These are phyloP conservation scores for Megastigmus dorsalis DNA, from an alignment of 2,888 invertebrate genomes.

Conservation along the genomic window DNA sequence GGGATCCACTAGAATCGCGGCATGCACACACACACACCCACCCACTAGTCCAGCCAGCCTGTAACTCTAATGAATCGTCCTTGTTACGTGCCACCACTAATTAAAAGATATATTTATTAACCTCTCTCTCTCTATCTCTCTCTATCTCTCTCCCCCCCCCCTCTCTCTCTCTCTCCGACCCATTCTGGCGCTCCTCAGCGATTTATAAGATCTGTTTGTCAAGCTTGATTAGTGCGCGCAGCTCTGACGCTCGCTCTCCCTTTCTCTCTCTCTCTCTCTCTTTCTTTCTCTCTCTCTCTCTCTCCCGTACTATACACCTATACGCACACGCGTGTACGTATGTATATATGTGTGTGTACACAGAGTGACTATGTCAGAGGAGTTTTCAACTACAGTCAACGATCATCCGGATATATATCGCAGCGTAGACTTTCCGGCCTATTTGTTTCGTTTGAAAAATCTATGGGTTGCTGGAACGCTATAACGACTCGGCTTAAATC, in stretches of 20 bases:
- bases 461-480: conserved; percentile 9
- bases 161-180: not conserved
- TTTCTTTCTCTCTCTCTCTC: too few relatives aligned
- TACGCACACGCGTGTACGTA: not conserved
- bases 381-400: too few relatives aligned
- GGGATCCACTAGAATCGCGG: too few relatives aligned
- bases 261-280: too few relatives aligned
- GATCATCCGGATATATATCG: not conserved
- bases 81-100: conserved; percentile 37
- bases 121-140: not conserved
- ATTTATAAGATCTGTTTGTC: conserved; percentile 48
- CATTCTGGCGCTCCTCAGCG: not conserved
- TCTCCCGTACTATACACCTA: not conserved
- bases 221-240: conserved; percentile 33
- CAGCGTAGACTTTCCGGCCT: conserved; percentile 16
- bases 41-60: too few relatives aligned
- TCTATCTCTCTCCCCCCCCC: not conserved
- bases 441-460: conserved; percentile 42
- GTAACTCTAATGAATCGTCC: conserved; percentile 44
- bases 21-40: too few relatives aligned
- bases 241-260: not conserved
- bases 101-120: conserved; percentile 44
- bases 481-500: conserved; percentile 35
- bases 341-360: not conserved
- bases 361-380: too few relatives aligned